phyloP scores from a whole-genome alignment of 2,797 vertebrate species.

The Leptatherina wallacei region DNA sequence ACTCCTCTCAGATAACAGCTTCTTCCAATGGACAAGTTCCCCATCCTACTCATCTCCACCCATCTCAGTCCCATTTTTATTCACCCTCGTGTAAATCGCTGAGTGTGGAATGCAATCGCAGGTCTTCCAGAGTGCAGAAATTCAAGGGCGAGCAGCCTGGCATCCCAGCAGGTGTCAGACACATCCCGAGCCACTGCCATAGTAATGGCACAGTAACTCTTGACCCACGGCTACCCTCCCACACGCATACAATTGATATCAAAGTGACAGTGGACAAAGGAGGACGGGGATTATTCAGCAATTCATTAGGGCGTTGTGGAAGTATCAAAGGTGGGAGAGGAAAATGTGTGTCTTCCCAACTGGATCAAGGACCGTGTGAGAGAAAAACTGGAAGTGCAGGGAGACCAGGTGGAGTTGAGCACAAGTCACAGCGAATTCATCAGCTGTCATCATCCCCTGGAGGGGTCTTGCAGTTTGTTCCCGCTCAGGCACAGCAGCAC shows the following conservation, averaged over 20 bases:
- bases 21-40: conserved; percentile 69
- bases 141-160: conserved; percentile 70
- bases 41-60: conserved; percentile 70
- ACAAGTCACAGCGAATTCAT: conserved; percentile 74
- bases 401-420: conserved; percentile 56
- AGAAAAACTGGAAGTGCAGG: conserved; percentile 65
- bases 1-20: conserved; percentile 73
- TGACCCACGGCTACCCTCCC: conserved; percentile 77
- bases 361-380: conserved; percentile 79
- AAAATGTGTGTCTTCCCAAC: conserved; percentile 75
- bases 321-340: conserved; percentile 69
- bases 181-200: conserved; percentile 78
- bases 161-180: conserved; percentile 57
- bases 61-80: conserved; percentile 70
- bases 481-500: conserved; percentile 76
- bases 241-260: conserved; percentile 86
- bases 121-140: conserved; percentile 72
- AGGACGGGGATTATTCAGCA: conserved; percentile 69
- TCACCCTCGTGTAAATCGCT: conserved; percentile 73
- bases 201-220: conserved; percentile 84
- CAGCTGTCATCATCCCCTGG: conserved; percentile 76
- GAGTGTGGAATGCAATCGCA: conserved; percentile 83
- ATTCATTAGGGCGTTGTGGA: conserved; percentile 73
- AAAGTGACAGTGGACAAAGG: conserved; percentile 82
- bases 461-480: conserved; percentile 81